These are phyloP conservation scores for Lordiphosa andalusiaca DNA, from an alignment of 2,888 invertebrate genomes.

Conservation along the genomic window DNA sequence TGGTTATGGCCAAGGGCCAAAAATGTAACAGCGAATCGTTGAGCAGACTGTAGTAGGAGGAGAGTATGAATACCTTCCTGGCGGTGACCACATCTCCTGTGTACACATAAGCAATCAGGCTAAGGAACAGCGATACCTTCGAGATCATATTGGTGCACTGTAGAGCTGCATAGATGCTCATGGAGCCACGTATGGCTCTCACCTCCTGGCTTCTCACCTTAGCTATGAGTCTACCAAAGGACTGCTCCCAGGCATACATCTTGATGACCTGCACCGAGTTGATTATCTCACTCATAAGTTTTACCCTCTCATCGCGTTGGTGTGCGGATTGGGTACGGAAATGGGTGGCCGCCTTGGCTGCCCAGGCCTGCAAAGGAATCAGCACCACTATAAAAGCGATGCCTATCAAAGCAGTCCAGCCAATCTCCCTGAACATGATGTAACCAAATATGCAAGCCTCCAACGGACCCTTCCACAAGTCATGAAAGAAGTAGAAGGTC, in stretches of 20 bases:
- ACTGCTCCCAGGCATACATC: conserved; percentile 93
- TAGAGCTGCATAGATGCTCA: conserved; percentile 85
- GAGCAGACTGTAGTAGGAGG: conserved; percentile 89
- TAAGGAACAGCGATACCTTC: conserved; percentile 88
- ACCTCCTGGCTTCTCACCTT: conserved; percentile 87
- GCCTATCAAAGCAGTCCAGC: conserved; percentile 85
- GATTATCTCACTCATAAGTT: conserved; percentile 93
- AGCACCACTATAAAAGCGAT: conserved; percentile 85
- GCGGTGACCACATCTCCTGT: conserved; percentile 85
- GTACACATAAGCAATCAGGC: conserved; percentile 86
- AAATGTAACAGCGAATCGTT: conserved; percentile 89
- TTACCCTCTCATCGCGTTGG: conserved; percentile 90
- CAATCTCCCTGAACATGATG: conserved; percentile 83
- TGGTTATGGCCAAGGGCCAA: conserved; percentile 89
- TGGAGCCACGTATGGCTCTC: conserved; percentile 84
- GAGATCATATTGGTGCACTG: conserved; percentile 88
- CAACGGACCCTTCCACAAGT: conserved; percentile 93
- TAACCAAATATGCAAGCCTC: conserved; percentile 80
- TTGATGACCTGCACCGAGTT: conserved; percentile 91
- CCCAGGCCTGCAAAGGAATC: conserved; percentile 87
- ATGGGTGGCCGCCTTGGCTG: conserved; percentile 85
- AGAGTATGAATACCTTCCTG: conserved; percentile 89
- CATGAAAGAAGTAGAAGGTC: conserved; percentile 92
- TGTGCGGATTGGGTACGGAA: conserved; percentile 86
- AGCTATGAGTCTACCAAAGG: conserved; percentile 87